phyloP scores from a whole-genome alignment of 2,888 invertebrate species.

The Piscicola geometra region DNA sequence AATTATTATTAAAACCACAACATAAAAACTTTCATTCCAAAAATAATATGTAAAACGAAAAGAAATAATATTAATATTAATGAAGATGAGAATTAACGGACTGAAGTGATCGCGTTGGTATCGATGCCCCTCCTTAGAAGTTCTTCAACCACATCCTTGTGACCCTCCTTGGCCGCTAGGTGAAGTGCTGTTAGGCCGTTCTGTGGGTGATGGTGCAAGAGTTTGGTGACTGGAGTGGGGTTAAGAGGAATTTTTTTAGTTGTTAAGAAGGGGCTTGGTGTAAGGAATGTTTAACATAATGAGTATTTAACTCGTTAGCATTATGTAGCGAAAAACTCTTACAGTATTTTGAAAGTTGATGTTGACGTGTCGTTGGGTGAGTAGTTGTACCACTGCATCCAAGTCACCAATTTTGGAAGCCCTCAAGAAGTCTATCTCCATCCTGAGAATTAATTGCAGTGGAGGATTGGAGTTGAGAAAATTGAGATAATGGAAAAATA shows the following conservation, averaged over 20 bases:
- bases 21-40: too few species aligned
- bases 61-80: neutral
- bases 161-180: slow-evolving; percentile 33
- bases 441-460: neutral
- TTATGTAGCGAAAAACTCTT: too few species aligned
- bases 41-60: too few species aligned
- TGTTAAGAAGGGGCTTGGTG: neutral
- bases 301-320: too few species aligned
- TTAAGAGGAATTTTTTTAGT: too few species aligned
- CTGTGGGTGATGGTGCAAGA: neutral
- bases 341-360: slow-evolving; percentile 60
- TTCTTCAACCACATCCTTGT: neutral
- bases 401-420: slow-evolving; percentile 64
- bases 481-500: too few species aligned
- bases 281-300: too few species aligned
- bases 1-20: too few species aligned
- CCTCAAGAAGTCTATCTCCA: slow-evolving; percentile 28
- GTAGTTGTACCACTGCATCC: slow-evolving; percentile 60
- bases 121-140: slow-evolving; percentile 21
- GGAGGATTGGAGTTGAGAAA: too few species aligned
- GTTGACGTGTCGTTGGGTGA: slow-evolving; percentile 61
- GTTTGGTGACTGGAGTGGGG: too few species aligned
- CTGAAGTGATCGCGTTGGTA: slow-evolving; percentile 24
- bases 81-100: too few species aligned
- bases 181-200: slow-evolving; percentile 28